Base-by-base conservation (phyloP, 2,888 invertebrate genomes). In the Sclerodermus sp. region DNA sequence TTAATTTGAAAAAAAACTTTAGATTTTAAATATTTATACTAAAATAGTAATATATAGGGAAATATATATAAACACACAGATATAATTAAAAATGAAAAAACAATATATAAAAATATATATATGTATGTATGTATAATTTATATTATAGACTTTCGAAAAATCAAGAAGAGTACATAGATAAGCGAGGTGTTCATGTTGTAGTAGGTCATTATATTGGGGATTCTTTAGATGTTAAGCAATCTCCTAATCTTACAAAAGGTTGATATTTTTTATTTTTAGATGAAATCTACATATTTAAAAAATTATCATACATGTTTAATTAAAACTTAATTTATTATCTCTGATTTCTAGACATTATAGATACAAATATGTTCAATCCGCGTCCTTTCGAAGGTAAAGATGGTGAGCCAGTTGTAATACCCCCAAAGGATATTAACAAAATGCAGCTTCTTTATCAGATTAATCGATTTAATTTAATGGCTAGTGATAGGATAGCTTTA, bases 181-280 rank as follows among this genome's bases (percentile, higher is more conserved):
- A 82, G 47, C 82, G 82, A 71, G 90, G 90, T n/a, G 86, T 91
- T 77, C 87, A 87, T 72, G 90, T 93, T 5, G 87, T 94, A 44
- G 90, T 95, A 17, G 94, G 93, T 1, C 92, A 92, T 78, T 95
- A 93, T 78, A 85, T 93, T 66, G 94, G 93, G 42, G 90, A 90
- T 70, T 85, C 87, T 23, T 78, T 80, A 38, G 79, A 82, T 50
- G 68, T 75, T 1, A 39, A 71, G 17, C 79, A 82, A 58, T 76
- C 81, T 45, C 82, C 83, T 5, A 92, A 93, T 74, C 83, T 93
- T 59, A 89, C 91, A 51, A 83, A 87, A 80, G 90, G 91, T 89
- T 80, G 18, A 8, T 14, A 34, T 42, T 48, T 31, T 30, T 29
- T 30, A 37, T 18, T 23, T 31, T 2, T 9, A 45, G n/a, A 39